These are phyloP conservation scores for Orthosia cruda DNA, from an alignment of 2,888 invertebrate species.

Conservation along the genomic window DNA sequence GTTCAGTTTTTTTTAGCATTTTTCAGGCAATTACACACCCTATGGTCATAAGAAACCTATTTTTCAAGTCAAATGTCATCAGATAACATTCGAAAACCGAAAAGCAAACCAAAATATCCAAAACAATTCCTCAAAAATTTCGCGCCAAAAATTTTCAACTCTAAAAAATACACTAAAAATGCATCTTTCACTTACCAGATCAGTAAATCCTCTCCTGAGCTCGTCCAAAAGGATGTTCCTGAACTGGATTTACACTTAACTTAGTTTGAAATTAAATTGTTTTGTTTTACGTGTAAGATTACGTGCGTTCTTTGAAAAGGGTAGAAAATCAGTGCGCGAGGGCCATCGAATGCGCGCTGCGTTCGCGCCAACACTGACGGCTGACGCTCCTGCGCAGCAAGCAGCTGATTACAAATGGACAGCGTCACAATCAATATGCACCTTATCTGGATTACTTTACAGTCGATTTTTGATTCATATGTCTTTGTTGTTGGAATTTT, in stretches of 20 bases:
- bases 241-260: slow-evolving; percentile 4
- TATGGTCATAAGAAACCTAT: not conserved
- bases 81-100: not conserved
- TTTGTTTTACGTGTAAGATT: slow-evolving; percentile 54
- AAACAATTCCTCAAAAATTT: not conserved
- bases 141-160: slow-evolving; percentile 20
- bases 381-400: slow-evolving; percentile 70
- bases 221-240: slow-evolving; percentile 1
- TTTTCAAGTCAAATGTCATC: not conserved
- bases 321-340: slow-evolving; percentile 72
- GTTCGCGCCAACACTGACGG: slow-evolving; percentile 86
- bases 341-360: slow-evolving; percentile 76
- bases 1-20: not conserved
- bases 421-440: slow-evolving; percentile 65
- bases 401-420: slow-evolving; percentile 81
- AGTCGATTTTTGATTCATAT: slow-evolving; percentile 35
- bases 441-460: slow-evolving; percentile 30
- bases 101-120: not conserved
- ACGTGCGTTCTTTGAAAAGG: slow-evolving; percentile 65
- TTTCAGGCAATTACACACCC: not conserved
- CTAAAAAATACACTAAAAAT: slow-evolving; percentile 6
- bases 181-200: slow-evolving; percentile 40
- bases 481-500: slow-evolving; percentile 49
- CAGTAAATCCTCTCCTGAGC: slow-evolving; percentile 18
- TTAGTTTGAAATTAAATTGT: slow-evolving; percentile 1